These are phyloP conservation scores for Ascaphus truei DNA, from an alignment of 2,113 vertebrate genomes.

Conservation along the genomic window DNA sequence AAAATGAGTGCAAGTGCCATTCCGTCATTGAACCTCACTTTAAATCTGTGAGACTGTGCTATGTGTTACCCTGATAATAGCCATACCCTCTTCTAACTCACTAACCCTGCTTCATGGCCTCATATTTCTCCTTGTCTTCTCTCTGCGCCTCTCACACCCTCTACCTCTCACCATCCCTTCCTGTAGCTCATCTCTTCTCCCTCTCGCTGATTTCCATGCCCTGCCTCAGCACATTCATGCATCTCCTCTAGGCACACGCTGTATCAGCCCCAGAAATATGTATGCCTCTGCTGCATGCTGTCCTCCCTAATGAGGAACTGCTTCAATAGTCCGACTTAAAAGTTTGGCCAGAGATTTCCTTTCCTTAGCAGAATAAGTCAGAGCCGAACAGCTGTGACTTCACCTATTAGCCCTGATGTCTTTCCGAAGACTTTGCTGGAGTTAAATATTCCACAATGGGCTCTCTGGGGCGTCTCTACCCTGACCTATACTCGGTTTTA, in stretches of 20 bases:
- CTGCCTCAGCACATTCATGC: neutral
- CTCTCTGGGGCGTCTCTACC: constrained; percentile 72
- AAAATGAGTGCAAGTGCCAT: too few species aligned
- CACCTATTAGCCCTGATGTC: constrained; percentile 87
- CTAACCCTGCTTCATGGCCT: neutral
- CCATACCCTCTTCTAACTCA: too few species aligned
- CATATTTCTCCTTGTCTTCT: too few species aligned
- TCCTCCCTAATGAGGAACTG: constrained; percentile 42
- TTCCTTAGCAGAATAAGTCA: constrained; percentile 55
- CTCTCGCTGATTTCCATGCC: too few species aligned
- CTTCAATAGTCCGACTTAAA: constrained; percentile 41
- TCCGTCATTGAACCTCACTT: too few species aligned
- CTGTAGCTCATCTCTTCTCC: neutral
- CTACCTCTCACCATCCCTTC: neutral
- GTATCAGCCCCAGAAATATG: neutral
- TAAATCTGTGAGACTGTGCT: too few species aligned
- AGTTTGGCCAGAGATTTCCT: constrained; percentile 45
- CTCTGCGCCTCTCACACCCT: neutral
- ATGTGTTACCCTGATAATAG: too few species aligned
- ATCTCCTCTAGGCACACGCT: neutral
- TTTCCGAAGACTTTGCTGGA: constrained; percentile 77
- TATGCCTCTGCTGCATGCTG: neutral
- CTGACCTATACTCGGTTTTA: constrained; percentile 84
- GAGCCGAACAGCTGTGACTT: constrained; percentile 72
- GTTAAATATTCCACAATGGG: constrained; percentile 81